These are phyloP conservation scores for Anagyrus pseudococci DNA, from an alignment of 2,888 invertebrate species.

Conservation along the genomic window DNA sequence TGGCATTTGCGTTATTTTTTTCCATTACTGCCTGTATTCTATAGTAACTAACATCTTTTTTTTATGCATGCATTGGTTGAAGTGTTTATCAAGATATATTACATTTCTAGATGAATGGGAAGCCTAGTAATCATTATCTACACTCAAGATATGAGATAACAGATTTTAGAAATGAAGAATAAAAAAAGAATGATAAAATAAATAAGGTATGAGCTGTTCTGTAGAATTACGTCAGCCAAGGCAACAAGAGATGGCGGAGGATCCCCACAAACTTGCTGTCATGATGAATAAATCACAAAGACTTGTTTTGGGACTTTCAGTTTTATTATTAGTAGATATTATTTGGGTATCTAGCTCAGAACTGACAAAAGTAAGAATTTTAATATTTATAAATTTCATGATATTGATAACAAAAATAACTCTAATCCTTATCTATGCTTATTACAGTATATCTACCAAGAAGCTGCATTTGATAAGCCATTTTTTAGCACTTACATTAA, in stretches of 20 bases:
- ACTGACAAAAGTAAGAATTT: slow-evolving; percentile 79
- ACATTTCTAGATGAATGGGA: too few species aligned
- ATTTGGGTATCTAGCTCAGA: slow-evolving; percentile 97
- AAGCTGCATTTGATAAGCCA: slow-evolving; percentile 89
- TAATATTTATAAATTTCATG: slow-evolving; percentile 11
- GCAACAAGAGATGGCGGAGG: slow-evolving; percentile 58
- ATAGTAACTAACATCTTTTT: too few species aligned
- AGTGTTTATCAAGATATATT: too few species aligned
- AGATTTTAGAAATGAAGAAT: slow-evolving; percentile 38
- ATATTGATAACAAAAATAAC: too few species aligned
- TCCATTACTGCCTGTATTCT: too few species aligned
- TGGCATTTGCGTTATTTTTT: too few species aligned
- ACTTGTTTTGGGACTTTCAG: slow-evolving; percentile 82
- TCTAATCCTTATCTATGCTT: slow-evolving; percentile 23
- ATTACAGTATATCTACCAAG: slow-evolving; percentile 80
- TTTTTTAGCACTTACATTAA: slow-evolving; percentile 96
- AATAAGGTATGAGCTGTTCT: slow-evolving; percentile 55
- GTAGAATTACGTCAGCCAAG: slow-evolving; percentile 58
- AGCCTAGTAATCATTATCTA: too few species aligned
- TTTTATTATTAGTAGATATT: slow-evolving; percentile 89
- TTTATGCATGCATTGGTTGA: too few species aligned
- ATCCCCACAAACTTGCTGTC: slow-evolving; percentile 58
- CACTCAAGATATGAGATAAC: slow-evolving; percentile 28
- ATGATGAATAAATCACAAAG: slow-evolving; percentile 73
- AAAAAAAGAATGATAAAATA: slow-evolving; percentile 38